Evolutionary conservation across 2,797 vertebrate genomes (phyloP).

Genomic region (Microctenopoma stevenorrisi): DNA sequence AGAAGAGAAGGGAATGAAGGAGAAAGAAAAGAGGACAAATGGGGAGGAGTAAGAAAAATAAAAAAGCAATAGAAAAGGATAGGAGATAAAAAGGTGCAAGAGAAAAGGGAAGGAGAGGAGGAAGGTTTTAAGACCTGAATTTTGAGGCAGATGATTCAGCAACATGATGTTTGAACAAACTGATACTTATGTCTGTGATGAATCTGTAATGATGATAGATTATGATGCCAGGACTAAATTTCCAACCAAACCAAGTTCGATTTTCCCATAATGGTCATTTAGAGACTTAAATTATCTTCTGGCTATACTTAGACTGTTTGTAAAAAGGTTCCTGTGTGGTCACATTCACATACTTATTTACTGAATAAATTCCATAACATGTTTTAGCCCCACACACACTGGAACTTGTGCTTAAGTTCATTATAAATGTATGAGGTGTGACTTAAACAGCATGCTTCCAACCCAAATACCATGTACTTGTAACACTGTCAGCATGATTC

Average conservation of each 20-base stretch:
- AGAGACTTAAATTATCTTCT: neutral
- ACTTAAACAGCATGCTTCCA: constrained; percentile 22
- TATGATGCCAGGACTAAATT: constrained; percentile 10
- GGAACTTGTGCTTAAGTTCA: neutral
- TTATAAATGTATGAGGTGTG: constrained; percentile 5
- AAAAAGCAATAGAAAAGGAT: neutral
- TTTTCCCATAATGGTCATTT: constrained; percentile 7
- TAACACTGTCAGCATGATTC: constrained; percentile 17
- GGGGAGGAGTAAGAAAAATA: neutral
- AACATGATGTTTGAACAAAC: constrained; percentile 53
- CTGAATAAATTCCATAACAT: neutral
- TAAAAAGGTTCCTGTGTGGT: neutral
- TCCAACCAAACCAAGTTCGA: constrained; percentile 18
- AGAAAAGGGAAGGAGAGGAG: neutral
- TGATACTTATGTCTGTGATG: constrained; percentile 41
- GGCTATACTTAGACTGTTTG: neutral
- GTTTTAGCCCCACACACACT: neutral
- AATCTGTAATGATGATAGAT: constrained; percentile 45
- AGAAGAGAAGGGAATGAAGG: constrained; percentile 9
- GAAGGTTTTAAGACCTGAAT: constrained; percentile 32
- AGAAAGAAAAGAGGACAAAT: constrained; percentile 15
- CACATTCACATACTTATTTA: constrained; percentile 5
- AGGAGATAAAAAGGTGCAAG: neutral
- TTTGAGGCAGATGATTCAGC: constrained; percentile 56
- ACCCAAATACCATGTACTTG: constrained; percentile 6